Evolutionary conservation across 2,888 invertebrate genomes (phyloP).

Genomic region (Diaperis boleti): DNA sequence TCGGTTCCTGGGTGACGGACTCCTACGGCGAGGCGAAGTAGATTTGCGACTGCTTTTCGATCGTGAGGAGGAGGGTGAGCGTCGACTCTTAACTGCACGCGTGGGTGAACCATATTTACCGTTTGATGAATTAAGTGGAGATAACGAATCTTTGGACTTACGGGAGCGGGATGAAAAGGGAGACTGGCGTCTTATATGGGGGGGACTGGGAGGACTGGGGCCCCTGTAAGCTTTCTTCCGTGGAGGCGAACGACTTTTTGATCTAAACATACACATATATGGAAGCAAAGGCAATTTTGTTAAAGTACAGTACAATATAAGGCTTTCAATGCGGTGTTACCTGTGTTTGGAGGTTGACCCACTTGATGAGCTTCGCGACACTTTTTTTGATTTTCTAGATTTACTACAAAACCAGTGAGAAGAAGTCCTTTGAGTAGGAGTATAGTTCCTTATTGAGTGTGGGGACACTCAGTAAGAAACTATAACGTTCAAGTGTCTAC

Average conservation of each 20-base stretch:
- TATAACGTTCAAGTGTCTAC: constrained; percentile 54
- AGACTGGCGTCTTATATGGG: constrained; percentile 63
- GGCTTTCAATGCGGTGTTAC: too few species aligned
- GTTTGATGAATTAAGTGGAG: constrained; percentile 61
- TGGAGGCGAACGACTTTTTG: constrained; percentile 64
- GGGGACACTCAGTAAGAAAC: constrained; percentile 14
- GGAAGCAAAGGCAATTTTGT: background rate
- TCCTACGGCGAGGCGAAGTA: constrained; percentile 52
- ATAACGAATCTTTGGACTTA: constrained; percentile 59
- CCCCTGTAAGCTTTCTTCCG: constrained; percentile 61
- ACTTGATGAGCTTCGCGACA: constrained; percentile 64
- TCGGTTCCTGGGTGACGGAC: constrained; percentile 60
- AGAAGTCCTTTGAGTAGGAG: background rate
- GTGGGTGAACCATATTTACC: constrained; percentile 62
- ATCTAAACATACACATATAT: constrained; percentile 57
- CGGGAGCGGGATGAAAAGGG: constrained; percentile 61
- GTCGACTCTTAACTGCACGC: constrained; percentile 51
- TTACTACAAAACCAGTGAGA: constrained; percentile 59
- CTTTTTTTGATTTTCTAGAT: constrained; percentile 66
- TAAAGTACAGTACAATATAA: background rate
- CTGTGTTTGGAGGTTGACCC: constrained; percentile 64
- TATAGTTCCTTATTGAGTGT: constrained; percentile 7
- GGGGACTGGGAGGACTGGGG: constrained; percentile 63
- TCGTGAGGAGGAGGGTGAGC: constrained; percentile 60
- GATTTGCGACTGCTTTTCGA: constrained; percentile 56